phyloP scores from a whole-genome alignment of 2,888 invertebrate species.

The Gymnoscelis rufifasciata region DNA sequence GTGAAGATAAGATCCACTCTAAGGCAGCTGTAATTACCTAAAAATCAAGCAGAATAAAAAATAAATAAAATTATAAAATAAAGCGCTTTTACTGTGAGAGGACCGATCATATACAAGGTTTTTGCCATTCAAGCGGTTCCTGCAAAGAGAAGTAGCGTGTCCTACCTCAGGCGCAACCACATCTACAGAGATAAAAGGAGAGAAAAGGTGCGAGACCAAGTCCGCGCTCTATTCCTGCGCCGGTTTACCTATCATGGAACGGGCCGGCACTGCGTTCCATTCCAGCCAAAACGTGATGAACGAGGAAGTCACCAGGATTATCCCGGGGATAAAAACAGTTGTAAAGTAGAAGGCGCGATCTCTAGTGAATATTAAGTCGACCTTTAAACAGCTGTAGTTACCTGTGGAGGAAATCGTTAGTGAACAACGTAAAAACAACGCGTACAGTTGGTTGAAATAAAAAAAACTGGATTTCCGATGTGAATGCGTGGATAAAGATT shows the following conservation, averaged over 20 bases:
- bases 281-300: constrained; percentile 94
- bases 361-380: constrained; percentile 91
- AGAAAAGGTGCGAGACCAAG: constrained; percentile 58
- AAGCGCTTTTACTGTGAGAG: constrained; percentile 29
- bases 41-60: constrained; percentile 71
- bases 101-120: constrained; percentile 5
- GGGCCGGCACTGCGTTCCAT: constrained; percentile 93
- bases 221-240: constrained; percentile 63
- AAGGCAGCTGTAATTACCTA: constrained; percentile 98
- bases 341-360: constrained; percentile 95
- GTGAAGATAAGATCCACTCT: constrained; percentile 96
- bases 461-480: constrained; percentile 36
- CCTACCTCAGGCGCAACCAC: constrained; percentile 61
- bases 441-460: constrained; percentile 37
- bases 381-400: constrained; percentile 93
- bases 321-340: constrained; percentile 93
- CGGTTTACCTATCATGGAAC: constrained; percentile 91
- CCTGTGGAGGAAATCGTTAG: constrained; percentile 80
- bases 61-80: constrained; percentile 41
- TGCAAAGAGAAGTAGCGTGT: constrained; percentile 63
- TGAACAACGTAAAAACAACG: constrained; percentile 35
- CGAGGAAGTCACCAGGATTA: constrained; percentile 92
- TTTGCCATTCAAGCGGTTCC: constrained; percentile 51
- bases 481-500: constrained; percentile 53
- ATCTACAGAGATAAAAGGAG: constrained; percentile 43